Base-by-base conservation (phyloP, 2,113 vertebrate genomes). In the Rhagologus leucostigma region DNA sequence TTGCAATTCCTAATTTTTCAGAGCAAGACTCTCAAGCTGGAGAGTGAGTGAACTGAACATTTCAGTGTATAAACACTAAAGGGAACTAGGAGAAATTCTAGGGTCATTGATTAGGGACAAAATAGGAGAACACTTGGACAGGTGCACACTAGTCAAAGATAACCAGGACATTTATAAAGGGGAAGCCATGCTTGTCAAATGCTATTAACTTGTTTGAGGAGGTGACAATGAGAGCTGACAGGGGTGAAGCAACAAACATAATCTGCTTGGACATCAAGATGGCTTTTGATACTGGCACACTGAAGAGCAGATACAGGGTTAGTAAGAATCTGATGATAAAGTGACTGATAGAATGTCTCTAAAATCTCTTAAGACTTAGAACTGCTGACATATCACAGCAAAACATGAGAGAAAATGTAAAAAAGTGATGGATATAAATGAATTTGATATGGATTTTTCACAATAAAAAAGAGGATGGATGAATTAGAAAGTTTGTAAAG, bases 121-220 rank as follows among this genome's bases (percentile, higher is more conserved):
- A 96, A 92, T 91, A 53, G 75, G 74, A 78, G 81, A 95, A 94
- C 35, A 90, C 55, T 97, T 90, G 73, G 68, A 94, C 95, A 96
- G 96, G 95, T 93, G 95, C 92, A 88, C 93, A 56, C 74, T 96
- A 77, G 79, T 94, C 85, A 93, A 95, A 96, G 90, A 93, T 89
- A 96, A 80, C 94, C 44, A 77, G 71, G 64, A 96, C 94, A 88
- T 93, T 94, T 95, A 92, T 97, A 97, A 97, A 97, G 73, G 90
- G 88, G 96, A 97, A 97, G 88, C 90, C 96, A 95, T 97, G 95
- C 96, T 96, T 97, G 96, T 96, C 95, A 97, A 96, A 96, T 91
- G 88, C 91, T 96, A 96, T 97, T 97, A 97, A 94, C 81, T 97
- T 97, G 94, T 97, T 90, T 97, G 96, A 97, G 95, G 55, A 97